Percentiles rank a stretch among this genome's conserved stretches.
These are phyloP conservation scores for Calephelis perditalis DNA, from an alignment of 2,888 invertebrate genomes.

Conservation along the genomic window DNA sequence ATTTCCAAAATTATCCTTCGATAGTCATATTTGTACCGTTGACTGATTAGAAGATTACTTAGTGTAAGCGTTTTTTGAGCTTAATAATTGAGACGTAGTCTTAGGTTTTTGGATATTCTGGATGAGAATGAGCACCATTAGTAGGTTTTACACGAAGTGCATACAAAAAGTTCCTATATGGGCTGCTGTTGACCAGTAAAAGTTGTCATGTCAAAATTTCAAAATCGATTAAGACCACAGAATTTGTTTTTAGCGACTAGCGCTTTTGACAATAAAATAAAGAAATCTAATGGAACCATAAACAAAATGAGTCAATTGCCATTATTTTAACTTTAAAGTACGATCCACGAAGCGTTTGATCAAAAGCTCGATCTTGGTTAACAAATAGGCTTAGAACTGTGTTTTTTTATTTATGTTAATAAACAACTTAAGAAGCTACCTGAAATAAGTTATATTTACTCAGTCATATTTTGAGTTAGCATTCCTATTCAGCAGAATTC, in stretches of 20 bases:
- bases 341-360: background rate
- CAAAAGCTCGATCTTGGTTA: background rate
- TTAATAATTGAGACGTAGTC: constrained; percentile 6
- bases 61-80: constrained; percentile 7
- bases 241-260: background rate
- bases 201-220: constrained; percentile 3
- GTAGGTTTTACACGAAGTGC: constrained; percentile 5
- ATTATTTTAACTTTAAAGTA: background rate
- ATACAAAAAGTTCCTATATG: background rate
- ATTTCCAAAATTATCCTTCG: constrained; percentile 1
- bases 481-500: no score
- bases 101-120: background rate
- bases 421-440: background rate
- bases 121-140: background rate
- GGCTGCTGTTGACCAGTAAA: constrained; percentile 2
- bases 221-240: background rate
- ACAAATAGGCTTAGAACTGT: background rate
- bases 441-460: background rate
- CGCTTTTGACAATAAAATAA: background rate
- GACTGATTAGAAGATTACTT: constrained; percentile 7
- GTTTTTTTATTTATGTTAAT: background rate
- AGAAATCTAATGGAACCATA: background rate
- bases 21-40: constrained; percentile 4
- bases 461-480: no score
- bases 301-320: background rate